phyloP scores from a whole-genome alignment of 2,113 vertebrate genomes.

The Bufo gargarizans region DNA sequence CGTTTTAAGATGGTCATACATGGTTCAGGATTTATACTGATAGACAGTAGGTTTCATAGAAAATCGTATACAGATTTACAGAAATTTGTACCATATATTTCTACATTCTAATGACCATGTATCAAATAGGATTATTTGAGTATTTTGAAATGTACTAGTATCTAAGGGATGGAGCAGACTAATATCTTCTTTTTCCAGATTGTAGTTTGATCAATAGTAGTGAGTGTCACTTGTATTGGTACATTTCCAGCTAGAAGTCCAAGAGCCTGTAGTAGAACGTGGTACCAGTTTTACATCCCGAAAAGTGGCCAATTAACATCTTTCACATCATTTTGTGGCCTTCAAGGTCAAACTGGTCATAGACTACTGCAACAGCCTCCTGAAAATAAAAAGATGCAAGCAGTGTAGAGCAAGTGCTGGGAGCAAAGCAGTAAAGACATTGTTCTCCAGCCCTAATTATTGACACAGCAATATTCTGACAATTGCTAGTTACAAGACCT shows the following conservation, averaged over 20 bases:
- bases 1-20: no score
- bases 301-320: not conserved
- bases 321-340: not conserved
- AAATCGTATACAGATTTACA: not conserved
- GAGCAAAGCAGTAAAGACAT: not conserved
- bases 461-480: not conserved
- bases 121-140: not conserved
- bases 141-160: not conserved
- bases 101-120: not conserved
- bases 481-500: not conserved
- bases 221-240: not conserved
- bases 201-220: not conserved
- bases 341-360: slow-evolving; percentile 17
- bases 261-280: not conserved
- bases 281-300: not conserved
- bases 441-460: not conserved
- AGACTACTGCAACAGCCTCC: not conserved
- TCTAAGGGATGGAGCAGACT: not conserved
- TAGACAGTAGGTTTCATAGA: not conserved
- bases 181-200: not conserved
- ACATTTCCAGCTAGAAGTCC: not conserved
- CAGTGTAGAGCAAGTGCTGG: not conserved
- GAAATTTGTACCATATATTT: not conserved
- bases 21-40: no score
- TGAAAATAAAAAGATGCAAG: not conserved